Evolutionary conservation across 2,888 invertebrate genomes (phyloP).

Genomic region (Agrotis clavis): DNA sequence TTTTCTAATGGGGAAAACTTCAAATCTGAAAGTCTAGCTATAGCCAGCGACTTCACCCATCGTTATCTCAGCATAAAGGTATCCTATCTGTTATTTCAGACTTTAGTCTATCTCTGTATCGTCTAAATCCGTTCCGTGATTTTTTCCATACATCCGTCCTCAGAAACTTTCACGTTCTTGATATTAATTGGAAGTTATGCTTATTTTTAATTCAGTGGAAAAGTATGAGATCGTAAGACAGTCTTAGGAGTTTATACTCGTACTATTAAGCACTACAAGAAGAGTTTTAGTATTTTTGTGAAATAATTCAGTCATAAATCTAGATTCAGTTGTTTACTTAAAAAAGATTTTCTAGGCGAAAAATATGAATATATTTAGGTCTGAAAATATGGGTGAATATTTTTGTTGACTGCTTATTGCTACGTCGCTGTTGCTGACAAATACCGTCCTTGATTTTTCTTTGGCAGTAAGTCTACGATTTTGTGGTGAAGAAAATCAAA

Average conservation of each 20-base stretch:
- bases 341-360: slow-evolving; percentile 1
- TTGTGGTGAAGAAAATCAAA: neutral
- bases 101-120: no score
- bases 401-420: slow-evolving; percentile 11
- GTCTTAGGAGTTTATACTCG: no score
- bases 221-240: no score
- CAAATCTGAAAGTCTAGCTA: no score
- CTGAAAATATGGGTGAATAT: neutral
- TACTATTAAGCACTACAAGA: neutral
- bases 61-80: no score
- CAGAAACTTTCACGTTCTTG: no score
- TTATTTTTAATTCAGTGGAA: no score
- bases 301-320: slow-evolving; percentile 19
- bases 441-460: slow-evolving; percentile 13
- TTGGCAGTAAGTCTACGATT: neutral
- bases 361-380: slow-evolving; percentile 18
- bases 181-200: no score
- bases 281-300: neutral
- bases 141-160: no score
- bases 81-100: no score
- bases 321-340: slow-evolving; percentile 29
- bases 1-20: no score
- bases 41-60: neutral
- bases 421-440: slow-evolving; percentile 8
- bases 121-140: no score